Base-by-base conservation (phyloP, 2,113 vertebrate genomes). In the Zingel zingel region DNA sequence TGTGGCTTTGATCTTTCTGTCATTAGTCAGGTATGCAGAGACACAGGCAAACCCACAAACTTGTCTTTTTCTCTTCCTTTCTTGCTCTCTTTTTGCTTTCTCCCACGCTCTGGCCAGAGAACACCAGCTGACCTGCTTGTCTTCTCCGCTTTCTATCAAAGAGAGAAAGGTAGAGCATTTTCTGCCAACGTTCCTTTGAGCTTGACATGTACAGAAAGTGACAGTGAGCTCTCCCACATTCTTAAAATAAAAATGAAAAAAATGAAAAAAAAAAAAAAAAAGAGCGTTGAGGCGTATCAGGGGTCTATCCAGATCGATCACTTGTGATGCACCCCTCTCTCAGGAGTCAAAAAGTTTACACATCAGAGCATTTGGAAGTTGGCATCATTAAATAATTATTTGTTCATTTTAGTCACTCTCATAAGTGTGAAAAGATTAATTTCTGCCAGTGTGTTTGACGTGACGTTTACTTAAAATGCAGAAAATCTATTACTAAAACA, bases 11-110 rank as follows among this genome's bases (percentile, higher is more conserved):
- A 93, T 94, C 93, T 88, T 73, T 77, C 81, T 77, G 85, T 93
- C 88, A 95, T 95, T 94, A 95, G 92, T 92, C 92, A 92, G 93
- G 94, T 94, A 95, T 94, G 94, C 88, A 88, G 82, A 87, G 82
- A 91, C 87, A 79, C 72, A 75, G 77, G 74, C 85, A 79, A 89
- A 90, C 79, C 79, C 72, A 78, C 67, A 74, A 87, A 84, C 74
- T 68, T 84, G 65, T 74, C 82, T 83, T 64, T 88, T 70, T 83
- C 68, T 79, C 79, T 82, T 58, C 30, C 62, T 79, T 67, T 67
- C 77, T 81, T 73, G 77, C 61, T 74, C 73, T 67, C 58, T 71
- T 67, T 84, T 25, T 33, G 25, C 54, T 65, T 70, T 88, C 87
- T 92, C 91, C 90, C 91, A 91, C 88, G 86, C 89, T 92, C 91